These are phyloP conservation scores for Tenthredo distinguenda DNA, from an alignment of 2,888 invertebrate species.

Conservation along the genomic window DNA sequence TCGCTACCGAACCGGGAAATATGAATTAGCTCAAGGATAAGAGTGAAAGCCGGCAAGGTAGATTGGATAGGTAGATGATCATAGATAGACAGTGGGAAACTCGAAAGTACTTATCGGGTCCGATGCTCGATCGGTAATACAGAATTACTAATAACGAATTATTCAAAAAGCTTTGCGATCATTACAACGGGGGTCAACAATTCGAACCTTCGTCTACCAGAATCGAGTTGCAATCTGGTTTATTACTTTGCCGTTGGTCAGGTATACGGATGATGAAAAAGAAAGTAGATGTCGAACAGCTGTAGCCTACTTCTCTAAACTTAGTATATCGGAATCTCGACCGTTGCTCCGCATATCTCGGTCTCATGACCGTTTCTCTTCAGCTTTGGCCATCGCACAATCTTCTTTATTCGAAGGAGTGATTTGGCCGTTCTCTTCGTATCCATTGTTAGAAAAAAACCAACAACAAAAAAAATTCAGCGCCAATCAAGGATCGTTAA, in stretches of 20 bases:
- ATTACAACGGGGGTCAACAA: not conserved
- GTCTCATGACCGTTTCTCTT: conserved; percentile 36
- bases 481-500: not conserved
- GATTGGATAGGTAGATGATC: not conserved
- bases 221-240: not conserved
- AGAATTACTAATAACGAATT: not conserved
- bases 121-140: not conserved
- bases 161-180: not conserved
- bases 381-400: conserved; percentile 22
- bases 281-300: conserved; percentile 62
- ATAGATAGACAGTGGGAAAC: not conserved
- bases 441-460: not conserved
- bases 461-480: not conserved
- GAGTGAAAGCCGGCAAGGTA: not conserved
- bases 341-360: conserved; percentile 38
- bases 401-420: not conserved
- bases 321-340: conserved; percentile 62
- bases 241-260: conserved; percentile 19
- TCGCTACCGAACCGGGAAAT: not conserved
- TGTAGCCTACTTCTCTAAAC: conserved; percentile 71
- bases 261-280: conserved; percentile 28
- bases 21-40: not conserved
- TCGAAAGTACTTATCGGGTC: not conserved
- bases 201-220: not conserved
- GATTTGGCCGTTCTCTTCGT: not conserved